Conservation (phyloP, 1,140 invertebrate genomes). For the Phocides pigmalion region DNA sequence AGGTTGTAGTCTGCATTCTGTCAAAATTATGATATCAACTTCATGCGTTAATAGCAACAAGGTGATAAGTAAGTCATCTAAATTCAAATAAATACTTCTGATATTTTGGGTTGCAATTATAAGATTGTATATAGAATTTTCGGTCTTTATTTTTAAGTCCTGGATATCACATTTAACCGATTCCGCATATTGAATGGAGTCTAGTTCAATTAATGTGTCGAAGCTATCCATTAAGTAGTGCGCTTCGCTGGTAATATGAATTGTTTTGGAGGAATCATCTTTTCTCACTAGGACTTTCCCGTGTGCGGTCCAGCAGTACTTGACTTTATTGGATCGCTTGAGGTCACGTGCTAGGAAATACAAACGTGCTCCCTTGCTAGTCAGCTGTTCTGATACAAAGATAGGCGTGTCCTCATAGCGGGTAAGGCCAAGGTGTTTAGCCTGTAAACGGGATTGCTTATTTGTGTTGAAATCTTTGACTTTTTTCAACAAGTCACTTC, state of each 20-base stretch:
- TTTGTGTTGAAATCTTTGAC: slow-evolving; percentile 27
- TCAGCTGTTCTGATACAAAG: slow-evolving; percentile 32
- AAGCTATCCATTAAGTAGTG: slow-evolving; percentile 5
- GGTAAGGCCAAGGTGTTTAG: slow-evolving; percentile 26
- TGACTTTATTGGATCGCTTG: slow-evolving; percentile 12
- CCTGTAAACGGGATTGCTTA: slow-evolving; percentile 17
- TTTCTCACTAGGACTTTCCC: slow-evolving; percentile 28
- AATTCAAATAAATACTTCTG: slow-evolving; percentile 31
- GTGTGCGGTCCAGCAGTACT: slow-evolving; percentile 35
- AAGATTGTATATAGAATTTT: slow-evolving; percentile 26
- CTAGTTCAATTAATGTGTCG: background rate
- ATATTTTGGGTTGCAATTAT: slow-evolving; percentile 35
- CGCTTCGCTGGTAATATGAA: background rate
- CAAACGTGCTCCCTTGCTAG: slow-evolving; percentile 26
- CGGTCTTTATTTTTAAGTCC: slow-evolving; percentile 1
- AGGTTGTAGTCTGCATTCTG: slow-evolving; percentile 27
- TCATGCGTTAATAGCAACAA: slow-evolving; percentile 25
- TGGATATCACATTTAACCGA: background rate
- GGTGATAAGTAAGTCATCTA: slow-evolving; percentile 28
- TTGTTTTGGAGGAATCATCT: slow-evolving; percentile 16
- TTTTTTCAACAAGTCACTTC: slow-evolving; percentile 16
- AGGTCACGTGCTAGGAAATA: slow-evolving; percentile 29
- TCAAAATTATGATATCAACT: slow-evolving; percentile 31
- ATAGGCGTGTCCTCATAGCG: slow-evolving; percentile 15
- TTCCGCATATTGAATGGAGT: slow-evolving; percentile 10